phyloP scores from a whole-genome alignment of 2,797 vertebrate genomes.

The Chiloscyllium punctatum region DNA sequence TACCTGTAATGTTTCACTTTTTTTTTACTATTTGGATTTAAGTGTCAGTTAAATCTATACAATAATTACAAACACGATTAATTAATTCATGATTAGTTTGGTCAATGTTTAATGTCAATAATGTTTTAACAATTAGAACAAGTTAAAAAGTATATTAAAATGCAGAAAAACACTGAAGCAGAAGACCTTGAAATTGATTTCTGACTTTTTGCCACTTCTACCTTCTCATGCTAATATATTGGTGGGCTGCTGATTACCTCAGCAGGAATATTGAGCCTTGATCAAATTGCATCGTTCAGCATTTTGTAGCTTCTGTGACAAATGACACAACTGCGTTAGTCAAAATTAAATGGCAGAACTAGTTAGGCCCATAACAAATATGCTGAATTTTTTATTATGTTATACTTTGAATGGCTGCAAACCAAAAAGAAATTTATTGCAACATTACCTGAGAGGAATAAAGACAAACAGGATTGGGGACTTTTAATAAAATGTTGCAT shows the following conservation, averaged over 20 bases:
- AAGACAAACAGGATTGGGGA: constrained; percentile 39
- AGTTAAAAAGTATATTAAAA: background rate
- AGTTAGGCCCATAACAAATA: constrained; percentile 40
- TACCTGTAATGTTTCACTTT: background rate
- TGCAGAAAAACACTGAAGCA: background rate
- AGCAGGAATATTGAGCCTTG: background rate
- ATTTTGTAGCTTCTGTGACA: constrained; percentile 42
- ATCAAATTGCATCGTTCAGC: constrained; percentile 49
- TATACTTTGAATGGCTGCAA: background rate
- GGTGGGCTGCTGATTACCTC: constrained; percentile 22
- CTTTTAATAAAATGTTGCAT: constrained; percentile 60
- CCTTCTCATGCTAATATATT: background rate
- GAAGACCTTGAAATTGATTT: background rate
- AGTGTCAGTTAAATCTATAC: background rate
- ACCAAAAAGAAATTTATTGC: background rate
- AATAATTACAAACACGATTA: background rate
- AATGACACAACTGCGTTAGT: constrained; percentile 48
- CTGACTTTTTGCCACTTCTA: background rate
- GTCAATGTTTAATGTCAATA: background rate
- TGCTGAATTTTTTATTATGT: background rate
- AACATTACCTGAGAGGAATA: background rate
- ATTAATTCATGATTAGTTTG: background rate
- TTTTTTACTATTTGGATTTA: background rate
- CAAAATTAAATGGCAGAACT: constrained; percentile 52
- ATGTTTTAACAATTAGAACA: too few species aligned